These are phyloP conservation scores for Saccostrea echinata DNA, from an alignment of 1,140 invertebrate species.

Conservation along the genomic window DNA sequence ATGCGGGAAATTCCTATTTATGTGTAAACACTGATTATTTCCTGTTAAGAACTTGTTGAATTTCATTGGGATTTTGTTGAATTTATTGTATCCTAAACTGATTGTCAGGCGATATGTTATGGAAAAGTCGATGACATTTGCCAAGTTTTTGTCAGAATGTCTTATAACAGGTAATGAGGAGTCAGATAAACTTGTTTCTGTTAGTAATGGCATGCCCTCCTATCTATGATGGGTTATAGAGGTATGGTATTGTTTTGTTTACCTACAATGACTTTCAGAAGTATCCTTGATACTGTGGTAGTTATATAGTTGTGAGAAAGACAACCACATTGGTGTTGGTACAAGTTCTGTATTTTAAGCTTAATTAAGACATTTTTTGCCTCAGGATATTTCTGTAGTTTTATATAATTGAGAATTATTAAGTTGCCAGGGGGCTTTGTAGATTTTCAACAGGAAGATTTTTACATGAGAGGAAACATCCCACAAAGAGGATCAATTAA, in stretches of 20 bases:
- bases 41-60: background rate
- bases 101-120: background rate
- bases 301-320: background rate
- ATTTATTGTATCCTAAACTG: background rate
- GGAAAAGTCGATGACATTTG: background rate
- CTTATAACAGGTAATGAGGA: too few species aligned
- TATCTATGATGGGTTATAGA: background rate
- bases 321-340: background rate
- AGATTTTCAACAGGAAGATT: background rate
- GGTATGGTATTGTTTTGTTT: background rate
- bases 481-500: too few species aligned
- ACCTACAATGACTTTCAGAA: background rate
- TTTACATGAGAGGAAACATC: background rate
- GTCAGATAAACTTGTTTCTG: background rate
- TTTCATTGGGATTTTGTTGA: background rate
- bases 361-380: background rate
- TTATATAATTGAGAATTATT: background rate
- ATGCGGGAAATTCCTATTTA: background rate
- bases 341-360: background rate
- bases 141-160: background rate
- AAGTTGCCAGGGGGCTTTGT: background rate
- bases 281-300: background rate
- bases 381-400: background rate
- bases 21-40: background rate
- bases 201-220: background rate